Evolutionary conservation across 2,113 vertebrate species (phyloP), one percentile per base, ranked within the genome.

Genomic region (Motacilla alba): DNA sequence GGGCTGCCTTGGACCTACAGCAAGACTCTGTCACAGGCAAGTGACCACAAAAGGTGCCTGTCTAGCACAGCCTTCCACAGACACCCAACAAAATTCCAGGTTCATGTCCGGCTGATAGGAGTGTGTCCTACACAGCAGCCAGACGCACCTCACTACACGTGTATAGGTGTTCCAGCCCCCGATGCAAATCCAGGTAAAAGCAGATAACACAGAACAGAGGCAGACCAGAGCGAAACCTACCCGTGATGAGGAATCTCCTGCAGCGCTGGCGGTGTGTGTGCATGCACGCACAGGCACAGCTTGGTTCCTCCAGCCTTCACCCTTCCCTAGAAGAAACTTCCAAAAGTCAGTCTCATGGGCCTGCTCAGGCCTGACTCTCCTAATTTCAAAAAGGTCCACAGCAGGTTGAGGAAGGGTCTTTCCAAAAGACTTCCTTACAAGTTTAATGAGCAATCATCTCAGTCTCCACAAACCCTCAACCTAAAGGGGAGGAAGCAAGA

Each of bases 61-160:
- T 20, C 41, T 13, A 62, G 44, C 52, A 53, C 4, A 10, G 60
- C 26, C 50, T 50, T 58, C 37, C 8, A 7, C 1, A 2, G 72
- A 63, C 37, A 66, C 26, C 23, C 55, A 77, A 22, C 15, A 39
- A 63, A 91, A 84, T 59, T 70, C 78, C 31, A 5, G 30, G 55
- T 5, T 21, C 33, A 53, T 16, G 35, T 12, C 0, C n/a, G 63
- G 33, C 59, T 44, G 50, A 59, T 0, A 28, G 60, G 47, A 53
- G 4, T 7, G 19, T 58, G 63, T 53, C 63, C 67, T 66, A 35
- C 19, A 35, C 44, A 86, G 50, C 49, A 55, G 28, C 33, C 27
- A 62, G 41, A 33, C 5, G 2, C 27, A 56, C 50, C 39, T 55
- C 0, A 0, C 39, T 52, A 17, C 23, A 16, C 0, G 0, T 13